Evolutionary conservation across 2,113 vertebrate species (phyloP), one percentile per base, ranked within the genome.

Genomic region (Syngnathus typhle): DNA sequence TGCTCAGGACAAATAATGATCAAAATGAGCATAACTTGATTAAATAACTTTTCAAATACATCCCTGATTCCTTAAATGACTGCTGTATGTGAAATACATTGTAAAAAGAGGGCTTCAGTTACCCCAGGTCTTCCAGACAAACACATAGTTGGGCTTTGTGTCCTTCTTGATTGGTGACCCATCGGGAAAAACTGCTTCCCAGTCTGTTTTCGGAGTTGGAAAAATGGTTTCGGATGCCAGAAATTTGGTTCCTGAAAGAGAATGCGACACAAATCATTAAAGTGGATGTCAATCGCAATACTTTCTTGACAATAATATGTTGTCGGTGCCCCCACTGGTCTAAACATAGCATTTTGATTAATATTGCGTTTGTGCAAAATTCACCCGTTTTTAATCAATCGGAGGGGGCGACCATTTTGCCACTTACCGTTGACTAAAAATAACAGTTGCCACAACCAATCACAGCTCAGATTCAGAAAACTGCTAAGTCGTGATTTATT

Each of bases 121-220:
- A 96, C 96, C 93, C 90, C 93, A 93, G 0, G 92, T 89, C 85
- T 95, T 95, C 95, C 96, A 98, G 10, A 98, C 94, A 60, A 94
- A 96, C 86, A 98, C 94, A 44, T 95, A 98, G 19, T 70, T 87
- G 1, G 93, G 93, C 3, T 79, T 91, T 69, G 84, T 91, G 11
- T 82, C 84, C 43, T 87, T 73, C 27, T 88, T 87, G 10, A 95
- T 81, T 0, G 88, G 89, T 0, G 73, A 79, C 4, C 93, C 94
- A n/a, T 98, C 92, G 0, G 95, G 95, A 39, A 95, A 97, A 32
- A 90, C 51, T 0, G 87, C 87, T 0, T 86, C 78, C 46, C 83
- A 74, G 15, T 88, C 86, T 0, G 66, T 16, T 41, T 74, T 87
- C 58, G 87, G 72, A 4, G 72, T 70, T 1, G 92, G 90, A 72